Evolutionary conservation across 2,888 invertebrate genomes (phyloP).

Genomic region (Euphydryas editha): DNA sequence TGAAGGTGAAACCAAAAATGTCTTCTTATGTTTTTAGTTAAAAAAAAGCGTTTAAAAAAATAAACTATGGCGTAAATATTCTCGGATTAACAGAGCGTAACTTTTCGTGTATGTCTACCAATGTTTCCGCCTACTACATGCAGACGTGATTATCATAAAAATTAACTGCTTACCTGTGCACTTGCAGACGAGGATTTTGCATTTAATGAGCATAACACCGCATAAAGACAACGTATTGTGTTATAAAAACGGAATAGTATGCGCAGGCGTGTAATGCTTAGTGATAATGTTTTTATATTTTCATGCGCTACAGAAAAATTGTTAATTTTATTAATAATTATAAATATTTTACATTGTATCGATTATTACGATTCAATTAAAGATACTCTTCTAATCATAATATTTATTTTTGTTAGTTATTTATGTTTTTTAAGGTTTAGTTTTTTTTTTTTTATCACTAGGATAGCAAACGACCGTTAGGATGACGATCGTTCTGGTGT

Average conservation of each 20-base stretch:
- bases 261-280: constrained; percentile 27
- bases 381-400: too few species aligned
- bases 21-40: not conserved
- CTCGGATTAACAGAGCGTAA: constrained; percentile 55
- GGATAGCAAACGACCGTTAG: too few species aligned
- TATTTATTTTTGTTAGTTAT: too few species aligned
- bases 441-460: too few species aligned
- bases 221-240: constrained; percentile 44
- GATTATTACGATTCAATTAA: too few species aligned
- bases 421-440: too few species aligned
- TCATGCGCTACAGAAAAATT: not conserved
- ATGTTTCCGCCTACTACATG: constrained; percentile 64
- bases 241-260: constrained; percentile 23
- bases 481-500: too few species aligned
- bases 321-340: not conserved
- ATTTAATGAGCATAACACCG: constrained; percentile 49
- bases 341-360: too few species aligned
- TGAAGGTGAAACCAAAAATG: not conserved
- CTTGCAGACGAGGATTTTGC: constrained; percentile 50
- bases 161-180: constrained; percentile 60
- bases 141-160: constrained; percentile 69
- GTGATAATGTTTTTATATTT: constrained; percentile 16
- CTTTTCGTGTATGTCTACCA: constrained; percentile 51
- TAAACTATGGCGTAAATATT: constrained; percentile 54
- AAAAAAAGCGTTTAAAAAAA: constrained; percentile 32